Conservation (phyloP, 1,140 invertebrate species). For the Drosophila oshimai region DNA sequence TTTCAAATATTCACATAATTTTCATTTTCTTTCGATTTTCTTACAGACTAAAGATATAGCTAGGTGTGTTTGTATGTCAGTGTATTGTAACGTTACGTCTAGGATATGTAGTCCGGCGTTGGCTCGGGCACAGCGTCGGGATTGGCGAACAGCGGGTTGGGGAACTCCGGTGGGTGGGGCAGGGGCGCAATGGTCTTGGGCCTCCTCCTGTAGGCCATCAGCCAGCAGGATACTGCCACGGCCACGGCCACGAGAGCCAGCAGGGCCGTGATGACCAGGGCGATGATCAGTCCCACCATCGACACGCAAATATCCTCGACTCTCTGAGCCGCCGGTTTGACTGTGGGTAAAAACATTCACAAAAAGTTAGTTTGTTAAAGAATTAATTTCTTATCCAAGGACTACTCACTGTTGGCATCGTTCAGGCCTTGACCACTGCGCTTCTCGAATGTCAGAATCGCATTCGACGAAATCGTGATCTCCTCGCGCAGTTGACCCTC, state of each 20-base stretch:
- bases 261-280: slow-evolving; percentile 94
- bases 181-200: slow-evolving; percentile 93
- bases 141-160: slow-evolving; percentile 95
- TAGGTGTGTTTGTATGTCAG: slow-evolving; percentile 51
- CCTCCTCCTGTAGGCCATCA: slow-evolving; percentile 94
- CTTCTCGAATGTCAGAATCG: slow-evolving; percentile 94
- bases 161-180: slow-evolving; percentile 96
- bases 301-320: slow-evolving; percentile 96
- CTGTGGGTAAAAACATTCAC: slow-evolving; percentile 20
- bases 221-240: slow-evolving; percentile 96
- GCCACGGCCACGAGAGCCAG: slow-evolving; percentile 95
- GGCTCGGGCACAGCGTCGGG: slow-evolving; percentile 85
- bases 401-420: slow-evolving; percentile 87
- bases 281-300: slow-evolving; percentile 95
- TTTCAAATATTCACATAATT: slow-evolving; percentile 66
- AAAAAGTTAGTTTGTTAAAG: neutral
- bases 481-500: slow-evolving; percentile 95
- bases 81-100: slow-evolving; percentile 52
- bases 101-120: slow-evolving; percentile 83
- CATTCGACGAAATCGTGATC: slow-evolving; percentile 95
- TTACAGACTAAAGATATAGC: slow-evolving; percentile 62
- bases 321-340: slow-evolving; percentile 86
- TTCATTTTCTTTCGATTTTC: slow-evolving; percentile 23
- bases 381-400: neutral
- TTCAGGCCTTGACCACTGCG: slow-evolving; percentile 87